These are phyloP conservation scores for Laspeyria flexula DNA, from an alignment of 2,888 invertebrate genomes.

Conservation along the genomic window DNA sequence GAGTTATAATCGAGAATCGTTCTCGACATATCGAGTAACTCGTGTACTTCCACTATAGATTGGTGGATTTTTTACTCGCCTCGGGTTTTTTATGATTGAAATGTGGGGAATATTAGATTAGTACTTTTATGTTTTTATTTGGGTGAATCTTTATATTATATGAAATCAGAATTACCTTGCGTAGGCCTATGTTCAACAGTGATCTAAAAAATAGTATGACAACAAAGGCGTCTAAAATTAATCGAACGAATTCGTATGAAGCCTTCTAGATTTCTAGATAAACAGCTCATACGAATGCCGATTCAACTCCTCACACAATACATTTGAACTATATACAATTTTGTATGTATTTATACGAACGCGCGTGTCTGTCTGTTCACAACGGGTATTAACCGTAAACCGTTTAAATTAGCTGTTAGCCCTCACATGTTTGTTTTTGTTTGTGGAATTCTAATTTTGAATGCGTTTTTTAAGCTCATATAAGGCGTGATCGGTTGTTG, in stretches of 20 bases:
- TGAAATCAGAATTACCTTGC: too few relatives aligned
- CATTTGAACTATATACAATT: constrained; percentile 8
- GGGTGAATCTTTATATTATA: not conserved
- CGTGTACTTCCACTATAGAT: constrained; percentile 44
- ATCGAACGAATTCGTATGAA: too few relatives aligned
- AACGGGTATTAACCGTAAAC: constrained; percentile 60
- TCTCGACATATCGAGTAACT: constrained; percentile 53
- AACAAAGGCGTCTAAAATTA: too few relatives aligned
- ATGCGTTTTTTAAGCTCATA: not conserved
- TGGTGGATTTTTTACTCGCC: constrained; percentile 58
- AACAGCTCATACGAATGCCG: too few relatives aligned
- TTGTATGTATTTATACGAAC: constrained; percentile 14
- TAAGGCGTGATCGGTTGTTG: not conserved
- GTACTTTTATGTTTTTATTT: not conserved
- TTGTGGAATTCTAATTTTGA: constrained; percentile 9
- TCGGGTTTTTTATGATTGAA: constrained; percentile 58
- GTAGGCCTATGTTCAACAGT: not conserved
- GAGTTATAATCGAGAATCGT: constrained; percentile 57
- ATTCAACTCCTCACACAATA: too few relatives aligned
- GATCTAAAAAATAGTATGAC: too few relatives aligned
- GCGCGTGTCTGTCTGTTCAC: constrained; percentile 57
- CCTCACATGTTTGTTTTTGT: constrained; percentile 17
- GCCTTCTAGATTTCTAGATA: too few relatives aligned
- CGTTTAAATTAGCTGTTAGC: constrained; percentile 55
- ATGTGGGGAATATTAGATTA: constrained; percentile 4